Evolutionary conservation across 92 coral and sea anemone genomes (phyloP).

Genomic region (Desmophyllum pertusum): DNA sequence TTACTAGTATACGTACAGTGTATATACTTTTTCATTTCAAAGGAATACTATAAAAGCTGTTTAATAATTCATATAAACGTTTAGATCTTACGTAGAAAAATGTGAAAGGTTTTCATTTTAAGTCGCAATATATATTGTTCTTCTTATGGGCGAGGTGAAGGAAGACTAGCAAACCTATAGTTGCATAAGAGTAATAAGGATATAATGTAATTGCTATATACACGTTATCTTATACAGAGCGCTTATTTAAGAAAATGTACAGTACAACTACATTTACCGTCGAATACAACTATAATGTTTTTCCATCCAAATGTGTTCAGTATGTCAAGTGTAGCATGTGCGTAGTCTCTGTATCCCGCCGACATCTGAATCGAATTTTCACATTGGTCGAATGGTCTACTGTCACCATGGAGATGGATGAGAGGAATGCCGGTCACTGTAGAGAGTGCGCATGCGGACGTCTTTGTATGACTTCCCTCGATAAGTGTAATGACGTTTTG

Average conservation of each 20-base stretch:
- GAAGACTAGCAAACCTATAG: too few species aligned
- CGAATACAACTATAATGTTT: constrained; percentile 43
- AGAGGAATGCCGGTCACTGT: constrained; percentile 52
- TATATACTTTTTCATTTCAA: too few species aligned
- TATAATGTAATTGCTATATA: too few species aligned
- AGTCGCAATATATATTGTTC: too few species aligned
- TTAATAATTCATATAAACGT: background rate
- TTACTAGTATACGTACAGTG: too few species aligned
- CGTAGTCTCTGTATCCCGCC: constrained; percentile 39
- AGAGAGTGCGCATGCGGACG: constrained; percentile 55
- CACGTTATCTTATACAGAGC: too few species aligned
- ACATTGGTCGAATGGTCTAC: constrained; percentile 17
- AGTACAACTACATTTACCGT: constrained; percentile 39
- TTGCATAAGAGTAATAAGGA: too few species aligned
- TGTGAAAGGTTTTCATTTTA: too few species aligned
- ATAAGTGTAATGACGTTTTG: constrained; percentile 46
- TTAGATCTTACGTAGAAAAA: too few species aligned
- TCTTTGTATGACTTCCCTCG: constrained; percentile 29
- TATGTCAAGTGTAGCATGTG: constrained; percentile 51
- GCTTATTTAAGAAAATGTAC: too few species aligned
- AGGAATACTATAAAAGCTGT: too few species aligned
- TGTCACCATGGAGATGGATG: constrained; percentile 30
- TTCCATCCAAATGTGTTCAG: constrained; percentile 52
- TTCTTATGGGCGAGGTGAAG: too few species aligned
- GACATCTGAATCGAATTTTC: constrained; percentile 52